These are phyloP conservation scores for Trididemnum miniatum DNA, from an alignment of 23 tunicate species.

Conservation along the genomic window DNA sequence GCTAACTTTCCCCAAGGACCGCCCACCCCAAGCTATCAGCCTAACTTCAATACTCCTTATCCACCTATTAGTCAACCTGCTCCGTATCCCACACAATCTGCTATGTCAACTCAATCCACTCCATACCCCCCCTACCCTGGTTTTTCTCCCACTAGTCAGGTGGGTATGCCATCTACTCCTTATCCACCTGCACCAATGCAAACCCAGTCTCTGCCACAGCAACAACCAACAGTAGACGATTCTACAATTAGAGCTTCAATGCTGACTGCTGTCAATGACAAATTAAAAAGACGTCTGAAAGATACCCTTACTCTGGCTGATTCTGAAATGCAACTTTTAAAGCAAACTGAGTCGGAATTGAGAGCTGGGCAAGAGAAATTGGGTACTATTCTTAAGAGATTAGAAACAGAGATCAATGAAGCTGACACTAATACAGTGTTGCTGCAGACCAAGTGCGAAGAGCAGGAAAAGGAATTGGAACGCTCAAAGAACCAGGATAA, in stretches of 20 bases:
- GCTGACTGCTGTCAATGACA: conserved; percentile 75
- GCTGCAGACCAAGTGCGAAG: conserved; percentile 67
- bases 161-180: conserved; percentile 37
- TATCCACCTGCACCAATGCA: conserved; percentile 26
- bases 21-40: conserved; percentile 66
- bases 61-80: conserved; percentile 34
- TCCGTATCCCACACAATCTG: conserved; percentile 54
- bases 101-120: conserved; percentile 15
- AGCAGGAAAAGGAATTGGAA: conserved; percentile 50
- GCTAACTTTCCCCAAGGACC: conserved; percentile 68
- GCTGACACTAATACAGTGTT: conserved; percentile 52
- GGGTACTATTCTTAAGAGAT: conserved; percentile 39
- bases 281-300: conserved; percentile 63
- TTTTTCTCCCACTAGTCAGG: conserved; percentile 25
- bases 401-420: conserved; percentile 57
- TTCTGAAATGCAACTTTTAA: conserved; percentile 44
- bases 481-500: conserved; percentile 63
- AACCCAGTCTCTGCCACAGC: not conserved
- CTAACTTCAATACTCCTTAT: conserved; percentile 52
- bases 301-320: conserved; percentile 70
- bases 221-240: conserved; percentile 49
- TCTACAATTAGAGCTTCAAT: conserved; percentile 77
- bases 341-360: conserved; percentile 71
- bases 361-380: conserved; percentile 63
- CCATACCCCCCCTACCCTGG: conserved; percentile 36